Percentiles rank a stretch among this genome's conserved stretches.
Evolutionary conservation across 2,113 vertebrate genomes (phyloP).

Genomic region (Motacilla tschutschensis): DNA sequence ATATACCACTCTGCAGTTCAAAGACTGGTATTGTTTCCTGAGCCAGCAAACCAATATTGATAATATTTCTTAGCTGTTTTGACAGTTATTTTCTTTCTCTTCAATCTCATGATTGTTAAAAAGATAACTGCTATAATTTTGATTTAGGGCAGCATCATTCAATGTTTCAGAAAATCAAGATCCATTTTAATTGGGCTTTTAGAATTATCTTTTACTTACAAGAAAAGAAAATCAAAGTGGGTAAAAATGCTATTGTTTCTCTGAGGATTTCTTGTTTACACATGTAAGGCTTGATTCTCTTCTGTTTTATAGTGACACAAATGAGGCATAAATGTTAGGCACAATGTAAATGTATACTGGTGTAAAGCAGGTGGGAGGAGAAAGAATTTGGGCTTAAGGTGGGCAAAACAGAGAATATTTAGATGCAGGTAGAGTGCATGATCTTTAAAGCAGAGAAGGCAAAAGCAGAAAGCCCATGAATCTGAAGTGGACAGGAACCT

Average conservation of each 20-base stretch:
- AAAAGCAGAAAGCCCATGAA: neutral
- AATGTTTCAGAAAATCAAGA: constrained; percentile 16
- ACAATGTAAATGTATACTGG: neutral
- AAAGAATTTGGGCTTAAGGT: neutral
- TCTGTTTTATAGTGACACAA: neutral
- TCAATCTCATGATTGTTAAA: neutral
- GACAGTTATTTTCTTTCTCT: neutral
- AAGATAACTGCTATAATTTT: neutral
- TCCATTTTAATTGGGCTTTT: constrained; percentile 18
- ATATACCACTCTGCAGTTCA: neutral
- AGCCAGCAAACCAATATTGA: neutral
- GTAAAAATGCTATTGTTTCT: neutral
- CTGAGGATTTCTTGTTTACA: neutral
- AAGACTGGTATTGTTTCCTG: neutral
- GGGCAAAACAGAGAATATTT: neutral
- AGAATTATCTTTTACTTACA: neutral
- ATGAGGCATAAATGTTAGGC: neutral
- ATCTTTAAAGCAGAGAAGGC: neutral
- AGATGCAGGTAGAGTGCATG: neutral
- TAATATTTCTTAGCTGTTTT: neutral
- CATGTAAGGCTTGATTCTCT: neutral
- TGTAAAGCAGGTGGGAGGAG: neutral
- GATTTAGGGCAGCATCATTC: neutral
- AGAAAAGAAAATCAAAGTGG: neutral
- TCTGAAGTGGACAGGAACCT: neutral